Conservation (phyloP, 1,140 invertebrate genomes). For the Nymphalis io region DNA sequence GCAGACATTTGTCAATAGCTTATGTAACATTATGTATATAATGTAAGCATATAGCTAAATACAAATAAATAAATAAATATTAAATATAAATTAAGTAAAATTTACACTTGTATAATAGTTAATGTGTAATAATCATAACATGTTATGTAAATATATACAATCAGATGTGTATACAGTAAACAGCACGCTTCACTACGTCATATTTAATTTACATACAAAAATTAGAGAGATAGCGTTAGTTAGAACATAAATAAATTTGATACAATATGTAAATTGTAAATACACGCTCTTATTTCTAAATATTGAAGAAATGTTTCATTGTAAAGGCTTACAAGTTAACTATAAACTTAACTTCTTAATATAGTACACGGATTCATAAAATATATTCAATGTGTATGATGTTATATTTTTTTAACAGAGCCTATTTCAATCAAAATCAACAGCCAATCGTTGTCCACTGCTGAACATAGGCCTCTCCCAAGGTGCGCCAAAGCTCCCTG, state of each 20-base stretch:
- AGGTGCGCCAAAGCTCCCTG: no score
- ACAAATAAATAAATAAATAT: not conserved
- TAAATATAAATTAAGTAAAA: not conserved
- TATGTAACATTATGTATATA: not conserved
- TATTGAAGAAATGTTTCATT: not conserved
- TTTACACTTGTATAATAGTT: not conserved
- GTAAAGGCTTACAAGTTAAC: no score
- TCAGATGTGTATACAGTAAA: not conserved
- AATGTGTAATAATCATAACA: constrained; percentile 1
- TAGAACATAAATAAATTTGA: not conserved
- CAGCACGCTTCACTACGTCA: not conserved
- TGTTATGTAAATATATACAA: not conserved
- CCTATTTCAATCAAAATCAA: no score
- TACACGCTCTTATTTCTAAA: not conserved
- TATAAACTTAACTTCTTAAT: no score
- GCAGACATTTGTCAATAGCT: not conserved
- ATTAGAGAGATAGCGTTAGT: not conserved
- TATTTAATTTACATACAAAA: not conserved
- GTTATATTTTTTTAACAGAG: no score
- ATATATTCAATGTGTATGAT: no score
- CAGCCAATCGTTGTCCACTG: no score
- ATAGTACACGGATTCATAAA: no score
- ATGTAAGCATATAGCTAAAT: not conserved
- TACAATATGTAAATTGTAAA: not conserved
- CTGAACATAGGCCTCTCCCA: no score